Percentiles rank a stretch among this genome's conserved stretches.
These are phyloP conservation scores for Sebastes diploproa DNA, from an alignment of 2,797 vertebrate species.

Conservation along the genomic window DNA sequence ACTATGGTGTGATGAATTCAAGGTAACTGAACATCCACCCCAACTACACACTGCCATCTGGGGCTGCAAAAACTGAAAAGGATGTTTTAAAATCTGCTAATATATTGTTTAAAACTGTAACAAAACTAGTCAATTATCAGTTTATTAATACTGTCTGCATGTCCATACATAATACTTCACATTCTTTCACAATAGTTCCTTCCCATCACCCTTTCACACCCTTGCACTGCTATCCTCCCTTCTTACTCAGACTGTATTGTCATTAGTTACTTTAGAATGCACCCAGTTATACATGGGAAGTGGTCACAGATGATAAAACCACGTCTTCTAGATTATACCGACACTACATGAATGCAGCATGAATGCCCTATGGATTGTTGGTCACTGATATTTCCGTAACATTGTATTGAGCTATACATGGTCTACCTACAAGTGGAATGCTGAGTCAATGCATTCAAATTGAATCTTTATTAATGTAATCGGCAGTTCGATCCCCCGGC, in stretches of 20 bases:
- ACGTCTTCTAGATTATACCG: not conserved
- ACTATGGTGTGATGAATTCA: too few species aligned
- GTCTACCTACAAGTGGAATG: too few species aligned
- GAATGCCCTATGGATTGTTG: too few species aligned
- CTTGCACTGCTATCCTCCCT: not conserved
- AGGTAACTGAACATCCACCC: too few species aligned
- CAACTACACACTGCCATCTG: not conserved
- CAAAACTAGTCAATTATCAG: not conserved
- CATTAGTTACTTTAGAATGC: not conserved
- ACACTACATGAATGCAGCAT: too few species aligned
- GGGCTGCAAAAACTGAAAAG: not conserved
- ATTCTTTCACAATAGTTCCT: not conserved
- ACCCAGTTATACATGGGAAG: not conserved
- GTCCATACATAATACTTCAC: not conserved
- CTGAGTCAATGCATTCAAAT: too few species aligned
- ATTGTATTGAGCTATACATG: too few species aligned
- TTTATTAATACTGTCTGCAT: not conserved
- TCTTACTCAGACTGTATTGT: not conserved
- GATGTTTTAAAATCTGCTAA: not conserved
- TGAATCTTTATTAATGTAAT: too few species aligned
- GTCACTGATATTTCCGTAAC: too few species aligned
- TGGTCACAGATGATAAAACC: not conserved
- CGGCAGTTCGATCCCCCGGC: too few species aligned
- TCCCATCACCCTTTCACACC: not conserved
- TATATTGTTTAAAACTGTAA: not conserved